Conservation (phyloP, 2,113 vertebrate species). For the Tetraodon nigroviridis region DNA sequence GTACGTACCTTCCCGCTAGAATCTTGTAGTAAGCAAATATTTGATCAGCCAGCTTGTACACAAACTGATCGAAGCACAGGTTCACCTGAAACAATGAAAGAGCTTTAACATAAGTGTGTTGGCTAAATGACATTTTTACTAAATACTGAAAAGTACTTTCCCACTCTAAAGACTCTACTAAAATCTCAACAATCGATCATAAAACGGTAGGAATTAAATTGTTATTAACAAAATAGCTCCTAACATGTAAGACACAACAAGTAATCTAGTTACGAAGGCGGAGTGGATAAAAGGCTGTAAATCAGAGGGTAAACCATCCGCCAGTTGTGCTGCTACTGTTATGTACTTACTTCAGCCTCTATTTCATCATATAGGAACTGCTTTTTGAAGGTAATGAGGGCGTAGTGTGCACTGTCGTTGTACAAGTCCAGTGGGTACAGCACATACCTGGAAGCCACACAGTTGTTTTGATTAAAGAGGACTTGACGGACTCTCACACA, state of each 20-base stretch:
- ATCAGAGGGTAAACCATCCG: background rate
- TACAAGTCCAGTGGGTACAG: constrained; percentile 96
- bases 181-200: background rate
- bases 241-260: background rate
- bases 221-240: too few relatives aligned
- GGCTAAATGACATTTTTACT: background rate
- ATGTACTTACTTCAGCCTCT: constrained; percentile 87
- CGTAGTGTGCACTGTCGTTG: constrained; percentile 97
- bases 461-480: background rate
- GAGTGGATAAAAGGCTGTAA: too few relatives aligned
- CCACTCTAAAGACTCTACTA: too few relatives aligned
- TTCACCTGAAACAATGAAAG: constrained; percentile 80
- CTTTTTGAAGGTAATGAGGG: constrained; percentile 97
- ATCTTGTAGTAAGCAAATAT: constrained; percentile 99
- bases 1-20: constrained; percentile 91
- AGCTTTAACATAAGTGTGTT: background rate
- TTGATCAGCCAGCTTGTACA: constrained; percentile 98
- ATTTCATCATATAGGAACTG: constrained; percentile 99
- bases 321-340: too few relatives aligned
- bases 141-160: too few relatives aligned
- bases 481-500: background rate
- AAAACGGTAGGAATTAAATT: too few relatives aligned
- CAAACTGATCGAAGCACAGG: constrained; percentile 98
- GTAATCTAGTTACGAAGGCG: background rate
- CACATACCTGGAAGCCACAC: constrained; percentile 80